Evolutionary conservation across 2,797 vertebrate genomes (phyloP), one percentile per base, ranked within the genome.

Genomic region (Galagoides demidoff): DNA sequence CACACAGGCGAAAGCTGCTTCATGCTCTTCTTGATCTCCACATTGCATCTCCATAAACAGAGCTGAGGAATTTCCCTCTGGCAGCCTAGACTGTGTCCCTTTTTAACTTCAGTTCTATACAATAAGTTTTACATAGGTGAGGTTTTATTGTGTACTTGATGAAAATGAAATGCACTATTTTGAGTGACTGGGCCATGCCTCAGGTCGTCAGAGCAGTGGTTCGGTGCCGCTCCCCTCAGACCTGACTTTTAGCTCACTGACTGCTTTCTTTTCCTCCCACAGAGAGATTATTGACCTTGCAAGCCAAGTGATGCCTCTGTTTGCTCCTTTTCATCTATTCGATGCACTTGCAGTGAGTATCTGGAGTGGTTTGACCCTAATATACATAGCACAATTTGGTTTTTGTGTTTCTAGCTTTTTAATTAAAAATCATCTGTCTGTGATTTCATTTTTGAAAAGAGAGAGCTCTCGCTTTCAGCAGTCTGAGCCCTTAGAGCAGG

Each of bases 281-380:
- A 98, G 98, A 96, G 97, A 97, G 5, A 97, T 98, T 0, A 45
- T 97, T 87, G 59, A 55, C 92, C 95, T 98, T 87, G 98, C 98
- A 93, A 98, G 98, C 95, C 98, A 95, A 89, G 98, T 98, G 92
- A 97, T 98, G 98, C 95, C 97, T 34, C 92, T 98, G 82, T 98
- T 98, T 8, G 95, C 93, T 43, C 98, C 98, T 0, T 98, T 98
- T 92, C 98, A 98, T 93, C 85, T 98, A 13, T 97, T 98, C 27
- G 98, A 98, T 79, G 98, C 98, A 9, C 97, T 97, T n/a, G 98
- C 97, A 12, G 98, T 98, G 90, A 98, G 98, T 98, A 97, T 96
- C 73, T 86, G 64, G 49, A n/a, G n/a, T 25, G 34, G 25, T 77
- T 74, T 77, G 45, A 43, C 39, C 43, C 12, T n/a, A 17, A 12